Percentiles rank a stretch among this genome's conserved stretches.
phyloP scores from a whole-genome alignment of 2,113 vertebrate genomes.

The Ictidomys tridecemlineatus region DNA sequence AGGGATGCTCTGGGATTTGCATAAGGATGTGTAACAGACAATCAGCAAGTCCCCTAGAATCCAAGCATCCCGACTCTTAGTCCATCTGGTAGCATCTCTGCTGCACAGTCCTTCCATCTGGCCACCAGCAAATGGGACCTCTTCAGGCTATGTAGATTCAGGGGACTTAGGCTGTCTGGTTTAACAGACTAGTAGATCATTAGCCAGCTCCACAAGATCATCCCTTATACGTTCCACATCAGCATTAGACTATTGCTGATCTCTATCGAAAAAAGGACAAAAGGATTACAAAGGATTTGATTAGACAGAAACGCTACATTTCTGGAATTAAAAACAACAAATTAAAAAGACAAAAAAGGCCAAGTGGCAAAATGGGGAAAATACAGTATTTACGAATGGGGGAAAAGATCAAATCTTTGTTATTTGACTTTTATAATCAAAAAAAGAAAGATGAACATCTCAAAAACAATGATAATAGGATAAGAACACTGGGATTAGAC shows the following conservation, averaged over 20 bases:
- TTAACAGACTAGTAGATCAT: neutral
- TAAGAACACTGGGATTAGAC: neutral
- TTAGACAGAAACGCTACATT: slow-evolving; percentile 4
- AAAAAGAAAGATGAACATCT: neutral
- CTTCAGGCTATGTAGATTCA: neutral
- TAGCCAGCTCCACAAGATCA: neutral
- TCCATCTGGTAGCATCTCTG: neutral
- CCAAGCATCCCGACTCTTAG: neutral
- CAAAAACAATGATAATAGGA: slow-evolving; percentile 34
- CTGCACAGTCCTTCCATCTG: neutral
- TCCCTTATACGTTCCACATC: neutral
- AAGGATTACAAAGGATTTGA: neutral
- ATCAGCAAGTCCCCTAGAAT: neutral
- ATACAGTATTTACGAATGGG: neutral
- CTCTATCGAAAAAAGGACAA: slow-evolving; percentile 14
- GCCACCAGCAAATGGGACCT: neutral
- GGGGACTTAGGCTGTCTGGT: neutral
- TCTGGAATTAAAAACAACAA: slow-evolving; percentile 52
- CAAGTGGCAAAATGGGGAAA: slow-evolving; percentile 41
- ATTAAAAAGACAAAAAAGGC: slow-evolving; percentile 46
- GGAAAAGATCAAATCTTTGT: slow-evolving; percentile 34
- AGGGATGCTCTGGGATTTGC: neutral
- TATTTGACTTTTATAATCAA: neutral
- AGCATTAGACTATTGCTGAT: neutral
- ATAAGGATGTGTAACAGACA: neutral